These are phyloP conservation scores for Dolichotis patagonum DNA, from an alignment of 2,113 vertebrate species.

Conservation along the genomic window DNA sequence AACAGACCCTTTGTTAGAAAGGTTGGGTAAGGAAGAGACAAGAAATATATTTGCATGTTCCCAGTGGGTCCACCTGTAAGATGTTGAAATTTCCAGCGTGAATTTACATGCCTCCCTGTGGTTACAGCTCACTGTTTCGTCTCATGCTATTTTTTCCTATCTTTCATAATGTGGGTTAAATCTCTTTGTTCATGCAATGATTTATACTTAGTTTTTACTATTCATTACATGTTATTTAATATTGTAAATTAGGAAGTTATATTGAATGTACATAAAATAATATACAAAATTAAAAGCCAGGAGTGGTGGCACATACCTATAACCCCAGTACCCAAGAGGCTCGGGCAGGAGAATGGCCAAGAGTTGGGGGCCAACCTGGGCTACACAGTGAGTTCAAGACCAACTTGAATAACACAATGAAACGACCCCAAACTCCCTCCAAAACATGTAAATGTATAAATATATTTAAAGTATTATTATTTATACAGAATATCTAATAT, in stretches of 20 bases:
- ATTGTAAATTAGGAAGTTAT: background rate
- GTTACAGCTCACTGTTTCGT: background rate
- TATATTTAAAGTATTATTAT: background rate
- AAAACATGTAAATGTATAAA: background rate
- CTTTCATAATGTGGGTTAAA: background rate
- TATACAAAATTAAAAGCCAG: background rate
- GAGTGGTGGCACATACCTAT: background rate
- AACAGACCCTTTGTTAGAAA: background rate
- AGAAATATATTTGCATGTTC: background rate
- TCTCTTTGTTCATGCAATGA: background rate
- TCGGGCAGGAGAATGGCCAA: background rate
- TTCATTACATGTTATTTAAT: background rate
- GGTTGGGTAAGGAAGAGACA: background rate
- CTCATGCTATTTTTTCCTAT: background rate
- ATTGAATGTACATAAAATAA: background rate
- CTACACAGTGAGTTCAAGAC: background rate
- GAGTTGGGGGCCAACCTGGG: background rate
- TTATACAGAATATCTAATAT: background rate
- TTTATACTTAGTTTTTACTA: conserved; percentile 29
- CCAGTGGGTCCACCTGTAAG: background rate
- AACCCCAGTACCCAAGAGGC: background rate
- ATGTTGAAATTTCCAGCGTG: background rate
- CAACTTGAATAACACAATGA: background rate
- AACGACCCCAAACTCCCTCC: background rate
- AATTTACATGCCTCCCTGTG: background rate